A percentile compares a stretch with the other conserved stretches of the same genome.
phyloP scores from a whole-genome alignment of 2,113 vertebrate genomes.

The Stomatorhinus ivindoensis region DNA sequence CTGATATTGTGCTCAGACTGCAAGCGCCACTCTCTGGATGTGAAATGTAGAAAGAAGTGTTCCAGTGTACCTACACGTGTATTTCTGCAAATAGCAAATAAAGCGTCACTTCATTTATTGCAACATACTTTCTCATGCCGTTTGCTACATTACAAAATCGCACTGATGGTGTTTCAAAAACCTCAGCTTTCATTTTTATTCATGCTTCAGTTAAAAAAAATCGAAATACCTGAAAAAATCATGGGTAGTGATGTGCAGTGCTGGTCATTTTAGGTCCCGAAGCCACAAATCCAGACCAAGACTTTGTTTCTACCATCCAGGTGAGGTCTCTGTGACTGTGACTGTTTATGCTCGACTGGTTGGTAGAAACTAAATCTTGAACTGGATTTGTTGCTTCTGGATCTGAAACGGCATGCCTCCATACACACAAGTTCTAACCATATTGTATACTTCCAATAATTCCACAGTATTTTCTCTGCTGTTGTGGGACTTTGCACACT shows the following conservation, averaged over 20 bases:
- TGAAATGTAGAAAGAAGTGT: neutral
- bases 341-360: no score
- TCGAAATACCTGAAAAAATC: neutral
- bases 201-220: neutral
- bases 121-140: conserved; percentile 25
- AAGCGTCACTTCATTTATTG: neutral
- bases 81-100: neutral
- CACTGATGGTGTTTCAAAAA: conserved; percentile 3
- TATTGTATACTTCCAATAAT: neutral
- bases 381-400: no score
- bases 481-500: neutral
- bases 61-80: neutral
- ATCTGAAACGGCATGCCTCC: neutral
- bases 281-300: no score
- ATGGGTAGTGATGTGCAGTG: neutral
- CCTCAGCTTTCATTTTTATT: neutral
- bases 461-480: neutral
- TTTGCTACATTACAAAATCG: conserved; percentile 34
- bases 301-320: no score
- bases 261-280: no score
- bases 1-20: neutral
- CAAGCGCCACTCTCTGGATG: neutral
- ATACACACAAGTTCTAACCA: neutral
- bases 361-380: no score
- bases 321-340: no score